Percentiles rank a stretch among this genome's conserved stretches.
Conservation (phyloP, 2,888 invertebrate species). For the Metalampra italica region DNA sequence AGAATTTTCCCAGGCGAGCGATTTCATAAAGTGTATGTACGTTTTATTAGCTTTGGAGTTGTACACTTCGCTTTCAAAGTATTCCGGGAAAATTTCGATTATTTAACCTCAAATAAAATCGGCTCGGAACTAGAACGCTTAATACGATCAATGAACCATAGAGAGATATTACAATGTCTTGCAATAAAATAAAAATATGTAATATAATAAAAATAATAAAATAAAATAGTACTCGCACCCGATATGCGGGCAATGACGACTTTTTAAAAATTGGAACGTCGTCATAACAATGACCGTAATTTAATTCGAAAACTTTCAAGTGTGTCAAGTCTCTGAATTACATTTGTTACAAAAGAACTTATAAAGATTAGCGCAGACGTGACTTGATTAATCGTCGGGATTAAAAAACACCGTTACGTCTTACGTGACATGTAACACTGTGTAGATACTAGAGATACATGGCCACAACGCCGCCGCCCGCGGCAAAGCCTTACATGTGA, state of each 20-base stretch:
- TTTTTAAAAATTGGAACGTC: neutral
- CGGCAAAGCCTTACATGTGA: neutral
- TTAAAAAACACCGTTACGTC: slow-evolving; percentile 5
- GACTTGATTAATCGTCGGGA: slow-evolving; percentile 1
- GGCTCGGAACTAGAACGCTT: neutral
- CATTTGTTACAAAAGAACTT: neutral
- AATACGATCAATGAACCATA: neutral
- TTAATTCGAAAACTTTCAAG: neutral
- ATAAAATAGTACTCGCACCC: no score
- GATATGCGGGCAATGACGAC: no score
- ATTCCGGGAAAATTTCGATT: slow-evolving; percentile 23
- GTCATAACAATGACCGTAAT: neutral
- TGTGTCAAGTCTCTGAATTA: neutral
- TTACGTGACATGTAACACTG: neutral
- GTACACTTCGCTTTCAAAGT: slow-evolving; percentile 30
- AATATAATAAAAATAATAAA: neutral
- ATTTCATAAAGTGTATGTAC: slow-evolving; percentile 41
- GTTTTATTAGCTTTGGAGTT: slow-evolving; percentile 39
- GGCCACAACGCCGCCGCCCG: neutral
- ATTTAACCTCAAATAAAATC: slow-evolving; percentile 16
- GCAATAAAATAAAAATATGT: neutral
- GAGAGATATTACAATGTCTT: neutral
- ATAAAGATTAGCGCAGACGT: neutral
- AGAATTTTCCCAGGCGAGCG: slow-evolving; percentile 39
- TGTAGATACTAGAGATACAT: neutral